These are phyloP conservation scores for Cyanoderma ruficeps DNA, from an alignment of 2,113 vertebrate species.

Conservation along the genomic window DNA sequence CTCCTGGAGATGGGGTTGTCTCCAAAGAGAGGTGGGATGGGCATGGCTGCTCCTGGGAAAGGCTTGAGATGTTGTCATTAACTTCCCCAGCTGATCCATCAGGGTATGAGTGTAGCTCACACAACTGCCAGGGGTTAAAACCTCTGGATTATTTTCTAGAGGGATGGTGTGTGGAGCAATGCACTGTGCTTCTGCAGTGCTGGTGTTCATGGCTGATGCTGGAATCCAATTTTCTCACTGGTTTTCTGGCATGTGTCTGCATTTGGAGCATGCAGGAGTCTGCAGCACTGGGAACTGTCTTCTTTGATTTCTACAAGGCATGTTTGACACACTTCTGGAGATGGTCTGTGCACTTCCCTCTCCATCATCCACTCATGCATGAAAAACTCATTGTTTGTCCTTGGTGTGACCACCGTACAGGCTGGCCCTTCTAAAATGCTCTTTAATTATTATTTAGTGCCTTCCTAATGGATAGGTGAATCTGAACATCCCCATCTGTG, in stretches of 20 bases:
- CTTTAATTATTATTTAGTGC: neutral
- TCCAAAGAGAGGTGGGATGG: neutral
- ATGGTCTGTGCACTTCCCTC: neutral
- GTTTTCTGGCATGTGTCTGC: rapidly evolving
- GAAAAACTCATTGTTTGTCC: neutral
- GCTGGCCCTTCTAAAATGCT: neutral
- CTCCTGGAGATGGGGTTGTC: neutral
- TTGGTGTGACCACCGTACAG: neutral
- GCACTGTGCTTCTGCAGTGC: neutral
- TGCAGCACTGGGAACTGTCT: neutral
- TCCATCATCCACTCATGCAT: neutral
- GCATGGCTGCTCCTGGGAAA: neutral
- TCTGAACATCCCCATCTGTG: neutral
- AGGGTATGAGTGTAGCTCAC: neutral
- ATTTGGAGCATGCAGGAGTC: neutral
- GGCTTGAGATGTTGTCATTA: neutral
- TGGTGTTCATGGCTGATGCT: neutral
- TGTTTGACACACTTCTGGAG: neutral
- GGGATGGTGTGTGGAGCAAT: neutral
- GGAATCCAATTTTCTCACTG: neutral
- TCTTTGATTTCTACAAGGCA: neutral
- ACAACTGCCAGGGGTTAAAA: neutral
- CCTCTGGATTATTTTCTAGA: neutral
- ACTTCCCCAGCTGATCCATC: neutral
- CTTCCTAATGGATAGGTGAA: neutral